These are phyloP conservation scores for Spodoptera littoralis DNA, from an alignment of 2,888 invertebrate species.

Conservation along the genomic window DNA sequence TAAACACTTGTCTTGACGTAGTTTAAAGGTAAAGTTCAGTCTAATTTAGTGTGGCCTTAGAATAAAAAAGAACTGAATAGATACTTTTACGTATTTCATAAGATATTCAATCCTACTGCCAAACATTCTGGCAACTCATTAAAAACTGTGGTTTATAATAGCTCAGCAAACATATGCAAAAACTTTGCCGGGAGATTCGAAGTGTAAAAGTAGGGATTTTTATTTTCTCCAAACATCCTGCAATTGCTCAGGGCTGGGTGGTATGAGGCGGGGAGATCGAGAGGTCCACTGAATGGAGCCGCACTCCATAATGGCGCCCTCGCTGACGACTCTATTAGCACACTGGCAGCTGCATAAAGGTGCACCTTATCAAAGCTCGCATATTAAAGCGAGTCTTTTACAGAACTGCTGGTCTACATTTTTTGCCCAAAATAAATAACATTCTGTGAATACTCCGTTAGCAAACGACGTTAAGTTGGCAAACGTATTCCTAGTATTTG, in stretches of 20 bases:
- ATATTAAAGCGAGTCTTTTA: constrained; percentile 71
- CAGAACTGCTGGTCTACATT: constrained; percentile 48
- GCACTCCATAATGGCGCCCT: constrained; percentile 59
- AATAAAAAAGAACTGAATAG: too few relatives aligned
- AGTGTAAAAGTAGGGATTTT: constrained; percentile 15
- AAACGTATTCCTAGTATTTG: constrained; percentile 18
- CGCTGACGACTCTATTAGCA: constrained; percentile 70
- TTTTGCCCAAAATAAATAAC: constrained; percentile 44
- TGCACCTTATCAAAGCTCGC: constrained; percentile 73
- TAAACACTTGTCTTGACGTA: too few relatives aligned
- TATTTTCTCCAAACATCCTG: constrained; percentile 48
- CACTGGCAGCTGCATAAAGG: constrained; percentile 68
- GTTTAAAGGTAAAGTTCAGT: too few relatives aligned
- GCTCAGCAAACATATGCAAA: constrained; percentile 14
- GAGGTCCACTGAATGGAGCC: constrained; percentile 60
- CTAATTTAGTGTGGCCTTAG: too few relatives aligned
- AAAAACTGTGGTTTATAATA: background rate
- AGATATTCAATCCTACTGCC: too few relatives aligned
- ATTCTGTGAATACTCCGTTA: constrained; percentile 18
- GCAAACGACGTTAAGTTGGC: constrained; percentile 13
- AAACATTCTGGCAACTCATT: too few relatives aligned
- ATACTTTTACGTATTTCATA: too few relatives aligned
- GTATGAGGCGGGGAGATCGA: constrained; percentile 47
- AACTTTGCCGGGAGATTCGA: constrained; percentile 10
- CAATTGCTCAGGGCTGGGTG: constrained; percentile 30